A percentile compares a stretch with the other conserved stretches of the same genome.
phyloP scores from a whole-genome alignment of 1,140 invertebrate species.

The Aethina tumida region DNA sequence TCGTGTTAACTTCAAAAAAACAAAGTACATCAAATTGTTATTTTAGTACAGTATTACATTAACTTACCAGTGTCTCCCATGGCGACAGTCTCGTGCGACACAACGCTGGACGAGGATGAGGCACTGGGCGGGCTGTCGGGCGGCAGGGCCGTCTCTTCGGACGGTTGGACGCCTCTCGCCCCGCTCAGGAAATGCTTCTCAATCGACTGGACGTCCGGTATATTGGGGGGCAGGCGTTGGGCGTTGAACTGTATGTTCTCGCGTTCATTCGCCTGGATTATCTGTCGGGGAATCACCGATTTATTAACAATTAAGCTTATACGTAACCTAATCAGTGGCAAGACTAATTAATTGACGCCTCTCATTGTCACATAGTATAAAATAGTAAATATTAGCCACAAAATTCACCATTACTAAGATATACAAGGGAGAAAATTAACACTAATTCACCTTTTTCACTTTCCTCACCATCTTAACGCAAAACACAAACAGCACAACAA shows the following conservation, averaged over 20 bases:
- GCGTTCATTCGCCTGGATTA: slow-evolving; percentile 19
- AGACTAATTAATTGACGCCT: too few species aligned
- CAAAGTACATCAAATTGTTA: background rate
- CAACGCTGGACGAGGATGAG: slow-evolving; percentile 1
- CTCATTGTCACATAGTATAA: too few species aligned
- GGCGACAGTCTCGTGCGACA: too few species aligned
- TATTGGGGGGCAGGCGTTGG: slow-evolving; percentile 25
- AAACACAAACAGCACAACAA: too few species aligned
- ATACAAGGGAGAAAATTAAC: too few species aligned
- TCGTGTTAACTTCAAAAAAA: background rate
- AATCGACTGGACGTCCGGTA: slow-evolving; percentile 31
- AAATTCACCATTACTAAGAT: too few species aligned
- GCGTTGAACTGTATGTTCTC: slow-evolving; percentile 18
- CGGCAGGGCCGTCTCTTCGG: slow-evolving; percentile 1
- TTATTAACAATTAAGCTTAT: background rate
- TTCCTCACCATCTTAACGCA: background rate
- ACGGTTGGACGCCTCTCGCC: slow-evolving; percentile 11
- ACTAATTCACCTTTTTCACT: slow-evolving; percentile 1
- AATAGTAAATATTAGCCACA: too few species aligned
- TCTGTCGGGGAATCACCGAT: slow-evolving; percentile 8
- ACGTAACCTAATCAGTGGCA: too few species aligned
- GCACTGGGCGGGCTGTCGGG: background rate
- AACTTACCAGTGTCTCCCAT: slow-evolving; percentile 14
- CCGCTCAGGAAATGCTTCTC: slow-evolving; percentile 30
- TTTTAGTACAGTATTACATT: background rate